Evolutionary conservation across 2,113 vertebrate genomes (phyloP).

Genomic region (Myotis lucifugus): DNA sequence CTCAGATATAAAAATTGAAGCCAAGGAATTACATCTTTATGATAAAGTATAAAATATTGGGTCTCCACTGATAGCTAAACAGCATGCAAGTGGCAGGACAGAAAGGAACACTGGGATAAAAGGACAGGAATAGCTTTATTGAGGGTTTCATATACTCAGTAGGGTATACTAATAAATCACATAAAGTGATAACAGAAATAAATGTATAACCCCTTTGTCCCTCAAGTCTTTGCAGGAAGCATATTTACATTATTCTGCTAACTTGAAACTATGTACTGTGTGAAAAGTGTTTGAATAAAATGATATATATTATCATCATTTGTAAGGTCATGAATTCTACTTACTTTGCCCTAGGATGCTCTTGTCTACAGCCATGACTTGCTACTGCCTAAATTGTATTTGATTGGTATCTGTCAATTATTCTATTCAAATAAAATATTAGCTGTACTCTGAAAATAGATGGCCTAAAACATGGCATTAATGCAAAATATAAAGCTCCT

Average conservation of each 20-base stretch:
- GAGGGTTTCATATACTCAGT: not conserved
- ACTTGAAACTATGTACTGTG: not conserved
- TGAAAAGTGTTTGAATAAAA: not conserved
- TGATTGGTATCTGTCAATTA: not conserved
- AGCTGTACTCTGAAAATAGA: not conserved
- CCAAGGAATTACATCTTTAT: not conserved
- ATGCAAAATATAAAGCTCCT: not conserved
- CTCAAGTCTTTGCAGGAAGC: not conserved
- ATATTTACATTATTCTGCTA: not conserved
- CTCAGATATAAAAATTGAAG: not conserved
- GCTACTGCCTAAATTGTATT: not conserved
- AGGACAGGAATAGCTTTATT: not conserved
- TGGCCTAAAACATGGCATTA: not conserved
- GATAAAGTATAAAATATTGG: not conserved
- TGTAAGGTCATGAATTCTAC: not conserved
- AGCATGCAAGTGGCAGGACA: not conserved
- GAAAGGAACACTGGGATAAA: not conserved
- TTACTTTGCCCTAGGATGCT: not conserved
- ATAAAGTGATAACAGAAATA: not conserved
- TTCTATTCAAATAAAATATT: constrained; percentile 12
- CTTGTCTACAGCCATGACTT: not conserved
- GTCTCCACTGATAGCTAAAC: not conserved
- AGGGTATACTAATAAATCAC: not conserved
- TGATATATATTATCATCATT: not conserved
- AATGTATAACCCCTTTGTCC: not conserved